A percentile compares a stretch with the other conserved stretches of the same genome.
Evolutionary conservation across 2,888 invertebrate species (phyloP).

Genomic region (Neria commutata): DNA sequence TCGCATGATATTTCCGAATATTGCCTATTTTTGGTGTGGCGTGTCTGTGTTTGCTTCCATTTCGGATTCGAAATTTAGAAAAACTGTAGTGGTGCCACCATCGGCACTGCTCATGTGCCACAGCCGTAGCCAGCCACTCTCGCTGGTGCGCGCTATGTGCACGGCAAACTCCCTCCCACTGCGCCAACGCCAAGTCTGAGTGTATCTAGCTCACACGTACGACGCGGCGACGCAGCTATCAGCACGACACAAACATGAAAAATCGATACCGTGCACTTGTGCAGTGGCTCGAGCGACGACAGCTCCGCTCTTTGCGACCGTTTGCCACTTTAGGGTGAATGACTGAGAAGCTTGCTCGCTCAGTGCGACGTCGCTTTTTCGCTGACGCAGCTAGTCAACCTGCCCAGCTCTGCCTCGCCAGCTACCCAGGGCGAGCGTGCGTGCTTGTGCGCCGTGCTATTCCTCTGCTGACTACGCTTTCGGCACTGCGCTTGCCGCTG

Average conservation of each 20-base stretch:
- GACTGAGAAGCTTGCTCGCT: conserved; percentile 10
- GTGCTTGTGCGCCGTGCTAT: conserved; percentile 4
- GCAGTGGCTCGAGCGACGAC: conserved; percentile 10
- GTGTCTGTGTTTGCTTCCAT: too few species aligned
- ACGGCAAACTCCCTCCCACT: conserved; percentile 44
- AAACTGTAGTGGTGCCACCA: neutral
- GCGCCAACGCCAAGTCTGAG: conserved; percentile 40
- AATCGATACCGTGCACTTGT: conserved; percentile 21
- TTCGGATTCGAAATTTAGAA: too few species aligned
- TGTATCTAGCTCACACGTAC: too few species aligned
- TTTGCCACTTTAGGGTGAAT: conserved; percentile 23
- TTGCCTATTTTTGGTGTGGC: too few species aligned
- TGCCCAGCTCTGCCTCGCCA: neutral
- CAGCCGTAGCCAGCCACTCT: too few species aligned
- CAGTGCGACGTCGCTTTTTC: neutral
- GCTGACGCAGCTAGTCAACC: neutral
- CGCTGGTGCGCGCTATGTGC: neutral
- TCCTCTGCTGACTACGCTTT: too few species aligned
- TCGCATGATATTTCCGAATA: too few species aligned
- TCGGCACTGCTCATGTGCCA: conserved; percentile 7
- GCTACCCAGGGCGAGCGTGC: conserved; percentile 5
- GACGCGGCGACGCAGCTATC: neutral
- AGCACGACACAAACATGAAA: neutral
- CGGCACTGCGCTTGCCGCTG: too few species aligned
- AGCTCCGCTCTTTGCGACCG: conserved; percentile 3